Percentiles rank a stretch among this genome's conserved stretches.
Conservation (phyloP, 2,888 invertebrate species). For the Selenia dentaria region DNA sequence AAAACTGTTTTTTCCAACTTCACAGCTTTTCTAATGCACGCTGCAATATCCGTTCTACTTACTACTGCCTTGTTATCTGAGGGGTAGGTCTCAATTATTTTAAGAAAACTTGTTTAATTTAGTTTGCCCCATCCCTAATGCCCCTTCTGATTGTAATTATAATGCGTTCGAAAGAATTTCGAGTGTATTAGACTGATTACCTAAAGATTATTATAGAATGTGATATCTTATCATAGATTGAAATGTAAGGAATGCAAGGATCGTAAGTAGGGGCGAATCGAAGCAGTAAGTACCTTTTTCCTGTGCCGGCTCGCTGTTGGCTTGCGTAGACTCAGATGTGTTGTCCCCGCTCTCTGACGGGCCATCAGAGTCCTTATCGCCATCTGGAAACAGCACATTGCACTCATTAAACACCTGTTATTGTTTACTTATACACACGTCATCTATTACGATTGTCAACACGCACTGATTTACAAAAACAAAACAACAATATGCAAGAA, state of each 20-base stretch:
- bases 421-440: slow-evolving; percentile 42
- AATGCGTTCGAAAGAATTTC: no score
- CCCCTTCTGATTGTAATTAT: no score
- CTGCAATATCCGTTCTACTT: no score
- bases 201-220: no score
- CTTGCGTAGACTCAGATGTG: slow-evolving; percentile 77
- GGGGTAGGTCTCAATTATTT: no score
- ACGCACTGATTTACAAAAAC: slow-evolving; percentile 4
- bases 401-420: slow-evolving; percentile 42
- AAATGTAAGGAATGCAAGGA: no score
- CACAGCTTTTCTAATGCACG: neutral
- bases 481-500: slow-evolving; percentile 19
- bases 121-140: no score
- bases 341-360: slow-evolving; percentile 82
- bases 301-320: slow-evolving; percentile 74
- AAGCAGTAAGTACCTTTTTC: slow-evolving; percentile 78
- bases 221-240: no score
- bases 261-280: no score
- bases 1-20: slow-evolving; percentile 5
- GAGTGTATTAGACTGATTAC: no score
- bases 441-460: slow-evolving; percentile 20
- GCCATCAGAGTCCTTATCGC: slow-evolving; percentile 81
- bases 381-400: slow-evolving; percentile 64
- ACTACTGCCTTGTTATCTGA: no score
- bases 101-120: no score